phyloP scores from a whole-genome alignment of 2,888 invertebrate species.

The Podotricha telesiphe region DNA sequence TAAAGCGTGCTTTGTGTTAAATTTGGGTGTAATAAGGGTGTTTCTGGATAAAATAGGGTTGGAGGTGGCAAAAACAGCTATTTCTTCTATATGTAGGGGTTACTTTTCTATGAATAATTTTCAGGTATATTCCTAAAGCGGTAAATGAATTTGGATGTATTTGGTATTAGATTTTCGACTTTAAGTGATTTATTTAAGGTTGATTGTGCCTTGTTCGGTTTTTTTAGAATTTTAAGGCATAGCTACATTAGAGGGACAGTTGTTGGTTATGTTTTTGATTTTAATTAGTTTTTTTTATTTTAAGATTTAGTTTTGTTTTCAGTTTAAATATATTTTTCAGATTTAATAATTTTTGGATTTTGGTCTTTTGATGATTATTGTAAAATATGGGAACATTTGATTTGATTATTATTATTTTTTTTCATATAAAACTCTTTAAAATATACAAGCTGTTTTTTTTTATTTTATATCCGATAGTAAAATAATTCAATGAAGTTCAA shows the following conservation, averaged over 20 bases:
- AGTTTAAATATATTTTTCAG: too few species aligned
- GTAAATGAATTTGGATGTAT: constrained; percentile 32
- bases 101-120: constrained; percentile 12
- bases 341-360: too few species aligned
- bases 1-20: neutral
- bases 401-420: too few species aligned
- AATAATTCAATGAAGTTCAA: too few species aligned
- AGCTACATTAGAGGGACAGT: constrained; percentile 22
- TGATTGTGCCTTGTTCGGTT: neutral
- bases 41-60: neutral
- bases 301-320: neutral
- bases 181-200: neutral
- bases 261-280: neutral
- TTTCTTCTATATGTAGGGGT: constrained; percentile 7
- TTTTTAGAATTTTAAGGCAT: constrained; percentile 39
- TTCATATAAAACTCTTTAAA: too few species aligned
- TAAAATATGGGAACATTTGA: too few species aligned
- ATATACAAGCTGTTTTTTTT: too few species aligned
- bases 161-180: constrained; percentile 14
- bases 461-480: too few species aligned
- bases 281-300: neutral
- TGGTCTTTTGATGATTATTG: too few species aligned
- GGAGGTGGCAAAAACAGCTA: constrained; percentile 27
- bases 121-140: constrained; percentile 3
- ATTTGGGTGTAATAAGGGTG: constrained; percentile 8